Evolutionary conservation across 2,797 vertebrate genomes (phyloP), one percentile per base, ranked within the genome.

Genomic region (Pteronotus mesoamericanus): DNA sequence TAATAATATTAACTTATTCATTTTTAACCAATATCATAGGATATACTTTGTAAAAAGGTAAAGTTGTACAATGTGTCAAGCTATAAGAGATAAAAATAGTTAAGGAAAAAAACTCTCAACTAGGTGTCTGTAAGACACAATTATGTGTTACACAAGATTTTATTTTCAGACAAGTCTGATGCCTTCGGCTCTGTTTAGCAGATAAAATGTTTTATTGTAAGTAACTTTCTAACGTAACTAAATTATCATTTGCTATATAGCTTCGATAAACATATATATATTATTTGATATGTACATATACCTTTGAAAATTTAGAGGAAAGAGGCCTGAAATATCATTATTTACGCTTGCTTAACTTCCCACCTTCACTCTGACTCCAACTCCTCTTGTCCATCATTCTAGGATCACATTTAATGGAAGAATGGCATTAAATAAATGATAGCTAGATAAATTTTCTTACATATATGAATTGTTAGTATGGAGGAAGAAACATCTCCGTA

Each of bases 101-200:
- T 72, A 21, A 61, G 26, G 64, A 34, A 69, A 68, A 87, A 92
- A 72, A 71, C 78, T 83, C 57, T 92, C 77, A 68, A 59, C 11
- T 29, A 82, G 42, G 34, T 74, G 4, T 85, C 6, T 80, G 61
- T 61, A 93, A 93, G n/a, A 94, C 16, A 91, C 82, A 79, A 91
- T 55, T 94, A 12, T 77, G 39, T 94, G n/a, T 95, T 64, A 18
- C 66, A 97, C 94, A 46, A 94, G 95, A 96, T 91, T 69, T 2
- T 26, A 79, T 97, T 97, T 95, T 92, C 26, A 97, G 93, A 97
- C 84, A 96, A 82, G 94, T 94, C 42, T 96, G 89, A 91, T 95
- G 87, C 69, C 46, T 96, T 97, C 72, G 95, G 46, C 71, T 96
- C 77, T 88, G 46, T 94, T 94, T 93, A 91, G 66, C 75, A 94